Percentiles rank a stretch among this genome's conserved stretches.
These are phyloP conservation scores for Pseudococcus jackbeardsleyi DNA, from an alignment of 2,888 invertebrate genomes.

Conservation along the genomic window DNA sequence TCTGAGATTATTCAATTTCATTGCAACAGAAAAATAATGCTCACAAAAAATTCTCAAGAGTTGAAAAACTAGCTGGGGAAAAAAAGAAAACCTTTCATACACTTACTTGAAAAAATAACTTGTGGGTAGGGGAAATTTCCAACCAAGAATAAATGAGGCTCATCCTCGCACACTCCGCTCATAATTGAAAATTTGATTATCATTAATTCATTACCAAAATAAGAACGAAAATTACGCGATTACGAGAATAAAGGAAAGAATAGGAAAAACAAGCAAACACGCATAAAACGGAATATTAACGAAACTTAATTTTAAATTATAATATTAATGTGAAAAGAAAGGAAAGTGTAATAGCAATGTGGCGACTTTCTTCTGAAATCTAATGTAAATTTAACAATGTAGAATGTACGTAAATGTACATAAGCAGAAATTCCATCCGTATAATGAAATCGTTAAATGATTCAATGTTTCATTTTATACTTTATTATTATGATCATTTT, in stretches of 20 bases:
- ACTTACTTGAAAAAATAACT: no score
- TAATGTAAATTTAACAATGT: conserved; percentile 37
- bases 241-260: neutral
- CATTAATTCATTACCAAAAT: neutral
- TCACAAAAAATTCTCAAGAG: no score
- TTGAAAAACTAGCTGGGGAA: no score
- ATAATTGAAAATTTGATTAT: no score
- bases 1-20: no score
- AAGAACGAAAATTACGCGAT: neutral
- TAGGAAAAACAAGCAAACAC: neutral
- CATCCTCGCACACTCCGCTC: no score
- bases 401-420: conserved; percentile 10
- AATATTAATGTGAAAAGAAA: conserved; percentile 40
- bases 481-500: neutral
- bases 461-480: neutral
- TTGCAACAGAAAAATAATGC: no score
- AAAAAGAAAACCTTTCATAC: no score
- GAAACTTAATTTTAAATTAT: conserved; percentile 14
- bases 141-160: no score
- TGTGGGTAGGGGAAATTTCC: no score
- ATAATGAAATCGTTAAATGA: conserved; percentile 12
- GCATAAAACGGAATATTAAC: conserved; percentile 28
- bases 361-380: conserved; percentile 39
- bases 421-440: neutral
- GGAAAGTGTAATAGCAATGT: conserved; percentile 31